Conservation (phyloP, 64 coral and sea anemone species). For the Acropora tenuis region DNA sequence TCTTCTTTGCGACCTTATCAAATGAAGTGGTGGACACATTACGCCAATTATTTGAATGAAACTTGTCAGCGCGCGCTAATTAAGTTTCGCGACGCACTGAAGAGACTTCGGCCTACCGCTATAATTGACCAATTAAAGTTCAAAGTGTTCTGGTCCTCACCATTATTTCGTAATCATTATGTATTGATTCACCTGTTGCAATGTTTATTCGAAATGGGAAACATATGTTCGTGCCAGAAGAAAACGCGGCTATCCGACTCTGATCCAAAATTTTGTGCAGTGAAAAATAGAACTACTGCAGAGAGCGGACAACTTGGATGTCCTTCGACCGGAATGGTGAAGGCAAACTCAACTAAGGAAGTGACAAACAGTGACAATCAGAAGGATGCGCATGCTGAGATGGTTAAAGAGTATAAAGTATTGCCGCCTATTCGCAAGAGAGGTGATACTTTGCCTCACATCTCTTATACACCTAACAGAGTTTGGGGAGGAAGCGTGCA, state of each 20-base stretch:
- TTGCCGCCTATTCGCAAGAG: constrained; percentile 23
- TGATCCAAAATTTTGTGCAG: not conserved
- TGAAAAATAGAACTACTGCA: not conserved
- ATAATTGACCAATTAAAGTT: not conserved
- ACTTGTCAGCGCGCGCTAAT: too few relatives aligned
- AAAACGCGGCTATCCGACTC: not conserved
- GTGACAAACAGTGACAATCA: not conserved
- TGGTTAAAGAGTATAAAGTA: constrained; percentile 16
- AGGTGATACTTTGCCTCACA: not conserved
- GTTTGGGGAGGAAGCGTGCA: constrained; percentile 16
- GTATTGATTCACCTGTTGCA: not conserved
- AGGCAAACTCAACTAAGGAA: not conserved
- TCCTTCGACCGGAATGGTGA: not conserved
- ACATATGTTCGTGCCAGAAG: not conserved
- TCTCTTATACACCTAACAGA: not conserved
- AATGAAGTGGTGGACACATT: too few relatives aligned
- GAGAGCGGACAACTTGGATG: not conserved
- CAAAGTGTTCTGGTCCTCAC: not conserved
- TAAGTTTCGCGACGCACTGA: too few relatives aligned
- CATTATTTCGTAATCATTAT: not conserved
- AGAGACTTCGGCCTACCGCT: not conserved
- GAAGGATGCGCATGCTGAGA: not conserved
- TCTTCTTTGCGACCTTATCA: too few relatives aligned
- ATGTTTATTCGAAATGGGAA: constrained; percentile 7
- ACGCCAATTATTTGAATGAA: too few relatives aligned